Conservation (phyloP, 35 echinoderm and acorn worm genomes). For the Eucidaris tribuloides region DNA sequence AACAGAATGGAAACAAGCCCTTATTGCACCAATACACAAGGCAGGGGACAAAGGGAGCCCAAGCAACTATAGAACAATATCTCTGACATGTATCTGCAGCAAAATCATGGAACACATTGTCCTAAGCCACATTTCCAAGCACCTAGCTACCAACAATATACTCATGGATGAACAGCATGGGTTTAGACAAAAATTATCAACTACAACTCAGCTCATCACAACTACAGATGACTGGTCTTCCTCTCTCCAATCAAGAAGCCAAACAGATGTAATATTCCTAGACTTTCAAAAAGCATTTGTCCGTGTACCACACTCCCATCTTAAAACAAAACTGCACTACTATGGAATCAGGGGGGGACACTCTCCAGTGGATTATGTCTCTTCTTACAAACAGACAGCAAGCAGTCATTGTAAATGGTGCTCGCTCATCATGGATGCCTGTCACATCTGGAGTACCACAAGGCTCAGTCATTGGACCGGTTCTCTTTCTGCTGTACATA, state of each 20-base stretch:
- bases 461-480: conserved; percentile 11
- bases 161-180: conserved; percentile 62
- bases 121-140: conserved; percentile 38
- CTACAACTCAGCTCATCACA: conserved; percentile 12
- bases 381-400: not conserved
- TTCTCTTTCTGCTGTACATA: conserved; percentile 4
- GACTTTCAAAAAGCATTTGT: conserved; percentile 9
- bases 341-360: conserved; percentile 51
- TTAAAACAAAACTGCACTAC: conserved; percentile 5
- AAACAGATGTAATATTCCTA: conserved; percentile 3
- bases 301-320: not conserved
- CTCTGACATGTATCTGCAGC: conserved; percentile 41
- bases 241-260: not conserved
- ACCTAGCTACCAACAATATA: conserved; percentile 38
- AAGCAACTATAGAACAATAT: conserved; percentile 48
- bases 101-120: conserved; percentile 63
- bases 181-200: conserved; percentile 13
- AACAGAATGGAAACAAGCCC: conserved; percentile 34
- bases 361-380: conserved; percentile 18
- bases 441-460: conserved; percentile 29
- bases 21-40: conserved; percentile 39
- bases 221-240: conserved; percentile 22
- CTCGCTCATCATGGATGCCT: not conserved
- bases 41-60: conserved; percentile 44
- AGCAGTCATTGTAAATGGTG: conserved; percentile 5